Evolutionary conservation across 1,140 invertebrate species (phyloP), one percentile per base, ranked within the genome.

Genomic region (Scaptomyza graminum): DNA sequence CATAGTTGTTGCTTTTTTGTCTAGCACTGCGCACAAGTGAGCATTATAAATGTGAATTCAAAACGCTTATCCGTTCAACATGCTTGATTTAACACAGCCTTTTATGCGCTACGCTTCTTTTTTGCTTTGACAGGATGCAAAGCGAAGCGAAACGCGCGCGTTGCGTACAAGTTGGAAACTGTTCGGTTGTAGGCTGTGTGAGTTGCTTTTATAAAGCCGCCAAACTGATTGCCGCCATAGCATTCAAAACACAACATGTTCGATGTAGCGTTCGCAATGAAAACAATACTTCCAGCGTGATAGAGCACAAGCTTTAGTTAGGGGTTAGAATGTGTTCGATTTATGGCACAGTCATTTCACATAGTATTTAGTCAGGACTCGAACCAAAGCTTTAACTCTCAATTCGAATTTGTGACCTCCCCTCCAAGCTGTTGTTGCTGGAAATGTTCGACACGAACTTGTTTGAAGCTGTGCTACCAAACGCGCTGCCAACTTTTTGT

Each of bases 161-260:
- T 79, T 63, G 78, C 70, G 55, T 37, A 50, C 71, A 62, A 49
- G 49, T 66, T 65, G 63, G 59, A 7, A 71, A 85, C 81, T 85
- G 82, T 43, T 65, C 49, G 47, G 37, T 56, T 9, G 39, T 6
- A 25, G 16, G 52, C 49, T 18, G 12, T 16, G 55, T 22, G 46
- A 31, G 51, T 69, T 60, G 74, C 67, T 88, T 87, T 88, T 87
- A 87, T 87, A 78, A 62, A 34, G 41, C 13, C 65, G 66, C 59
- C 57, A 68, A 78, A 78, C 70, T 52, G 44, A 52, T 66, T 68
- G 69, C 68, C 73, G 74, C 68, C 68, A 65, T 47, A 64, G 67
- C 74, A 88, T 87, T 87, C 83, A 87, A 87, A 87, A 87, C 82
- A 87, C 82, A 87, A 87, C 82, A 77, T 65, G 82, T 88, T 87